Base-by-base conservation (phyloP, 2,888 invertebrate species). In the Leptura quadrifasciata region DNA sequence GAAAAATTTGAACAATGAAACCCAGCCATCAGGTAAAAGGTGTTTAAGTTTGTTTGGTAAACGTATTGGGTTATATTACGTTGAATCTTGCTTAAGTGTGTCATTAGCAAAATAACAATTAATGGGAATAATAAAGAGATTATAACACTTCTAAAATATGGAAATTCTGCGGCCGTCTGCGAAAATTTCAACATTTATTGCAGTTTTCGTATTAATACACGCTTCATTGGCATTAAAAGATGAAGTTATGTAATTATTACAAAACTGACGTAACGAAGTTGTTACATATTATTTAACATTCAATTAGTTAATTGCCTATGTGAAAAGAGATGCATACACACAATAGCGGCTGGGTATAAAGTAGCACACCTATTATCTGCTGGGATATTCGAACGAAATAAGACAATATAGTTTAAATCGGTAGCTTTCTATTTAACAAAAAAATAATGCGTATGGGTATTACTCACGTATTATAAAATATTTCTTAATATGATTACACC, bases 321-420 rank as follows among this genome's bases (percentile, higher is more conserved):
- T 12, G 68, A 68, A 68, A 57, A 65, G 18, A 68, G 57, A 68
- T 57, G 68, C 65, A 35, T 21, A 31, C 68, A 55, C 27, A 68
- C 68, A 68, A 68, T 68, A 24, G 17, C 52, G 55, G 24, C 17
- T 20, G 18, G 2, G 12, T 10, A 17, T 17, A 35, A 35, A 61
- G 61, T 17, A 35, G 21, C 9, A 8, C 24, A 31, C 6, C 27
- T 31, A 31, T 31, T 58, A 31, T 35, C 35, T 57, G 10, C 17
- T 35, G 35, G 17, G 20, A 61, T 35, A 61, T 18, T 54, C 20
- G 39, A 35, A 21, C 18, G n/a, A n/a, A 52, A 52, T 52, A 52
- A 65, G 52, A 54, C 65, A 65, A 65, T 65, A n/a, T 17, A 65
- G 39, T 63, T 20, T 63, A 20, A 63, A 63, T 63, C 39, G 12